Base-by-base conservation (phyloP, 2,113 vertebrate species). In the Epinephelus cyanopodus region DNA sequence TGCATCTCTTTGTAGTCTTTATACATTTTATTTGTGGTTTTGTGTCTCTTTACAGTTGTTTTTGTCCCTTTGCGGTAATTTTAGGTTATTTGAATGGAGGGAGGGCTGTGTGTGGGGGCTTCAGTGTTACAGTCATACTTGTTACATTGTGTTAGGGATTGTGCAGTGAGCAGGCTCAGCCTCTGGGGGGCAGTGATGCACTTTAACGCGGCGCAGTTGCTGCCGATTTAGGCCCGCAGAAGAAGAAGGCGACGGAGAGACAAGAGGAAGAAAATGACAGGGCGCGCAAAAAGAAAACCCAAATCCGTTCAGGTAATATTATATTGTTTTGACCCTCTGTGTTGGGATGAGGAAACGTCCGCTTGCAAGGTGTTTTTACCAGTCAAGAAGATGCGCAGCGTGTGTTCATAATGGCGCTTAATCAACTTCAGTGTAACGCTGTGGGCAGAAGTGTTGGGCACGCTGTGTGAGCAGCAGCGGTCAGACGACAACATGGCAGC, bases 271-370 rank as follows among this genome's bases (percentile, higher is more conserved):
- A 91, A 92, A 57, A 95, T 95, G 94, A 93, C 93, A 90, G 94
- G 92, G 93, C 93, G 94, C 94, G 94, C 86, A 91, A 95, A 95
- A 95, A 94, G 94, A 93, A 95, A 94, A 92, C 10, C 71, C 10
- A 94, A 91, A 93, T 77, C 87, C 15, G 15, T 21, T 76, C 91
- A 94, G 94, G 94, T 95, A 93, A 82, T 18, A 27, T 54, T 29
- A n/a, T 23, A 14, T n/a, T 5, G 21, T 29, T 64, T 65, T 15
- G 7, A 29, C 14, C 4, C 0, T 3, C 12, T 29, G 6, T n/a
- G 8, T 9, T 6, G 10, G 9, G 0, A 42, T 11, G 8, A 14
- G 58, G 13, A 21, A 2, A 14, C 60, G 5, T 68, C 54, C 0
- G 0, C 52, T 50, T 42, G 12, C 27, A 19, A 6, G 2, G 3